phyloP scores from a whole-genome alignment of 2,888 invertebrate species.

The Drosophila mulleri region DNA sequence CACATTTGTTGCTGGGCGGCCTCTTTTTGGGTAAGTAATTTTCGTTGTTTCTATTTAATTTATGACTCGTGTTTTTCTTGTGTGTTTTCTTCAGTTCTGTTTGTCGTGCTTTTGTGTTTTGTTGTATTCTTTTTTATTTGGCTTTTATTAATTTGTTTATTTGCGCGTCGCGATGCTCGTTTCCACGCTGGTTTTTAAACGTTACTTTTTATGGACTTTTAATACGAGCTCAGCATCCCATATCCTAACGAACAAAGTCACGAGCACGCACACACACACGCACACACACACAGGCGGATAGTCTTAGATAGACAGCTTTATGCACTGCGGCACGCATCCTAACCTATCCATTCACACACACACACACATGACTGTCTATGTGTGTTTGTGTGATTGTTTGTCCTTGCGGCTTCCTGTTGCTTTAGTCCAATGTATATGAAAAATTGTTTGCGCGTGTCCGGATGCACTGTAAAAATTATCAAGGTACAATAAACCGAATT shows the following conservation, averaged over 20 bases:
- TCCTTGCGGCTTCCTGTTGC: conserved; percentile 57
- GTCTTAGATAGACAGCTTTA: conserved; percentile 48
- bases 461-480: conserved; percentile 37
- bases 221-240: conserved; percentile 55
- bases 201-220: conserved; percentile 62
- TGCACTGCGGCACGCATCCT: conserved; percentile 38
- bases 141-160: conserved; percentile 80
- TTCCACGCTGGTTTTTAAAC: conserved; percentile 47
- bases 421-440: conserved; percentile 39
- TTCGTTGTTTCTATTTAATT: conserved; percentile 79
- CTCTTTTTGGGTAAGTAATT: conserved; percentile 70
- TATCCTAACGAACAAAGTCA: conserved; percentile 10
- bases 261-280: not conserved
- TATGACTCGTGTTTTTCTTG: conserved; percentile 74
- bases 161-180: conserved; percentile 57
- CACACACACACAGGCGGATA: not conserved
- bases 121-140: conserved; percentile 46
- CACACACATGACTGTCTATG: not conserved
- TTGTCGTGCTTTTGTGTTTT: conserved; percentile 20
- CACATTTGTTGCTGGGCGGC: conserved; percentile 57
- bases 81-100: conserved; percentile 41
- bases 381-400: not conserved
- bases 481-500: too few relatives aligned
- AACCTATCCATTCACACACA: conserved; percentile 23
- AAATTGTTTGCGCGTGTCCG: conserved; percentile 38